These are phyloP conservation scores for Leucophenga montana DNA, from an alignment of 2,888 invertebrate genomes.

Conservation along the genomic window DNA sequence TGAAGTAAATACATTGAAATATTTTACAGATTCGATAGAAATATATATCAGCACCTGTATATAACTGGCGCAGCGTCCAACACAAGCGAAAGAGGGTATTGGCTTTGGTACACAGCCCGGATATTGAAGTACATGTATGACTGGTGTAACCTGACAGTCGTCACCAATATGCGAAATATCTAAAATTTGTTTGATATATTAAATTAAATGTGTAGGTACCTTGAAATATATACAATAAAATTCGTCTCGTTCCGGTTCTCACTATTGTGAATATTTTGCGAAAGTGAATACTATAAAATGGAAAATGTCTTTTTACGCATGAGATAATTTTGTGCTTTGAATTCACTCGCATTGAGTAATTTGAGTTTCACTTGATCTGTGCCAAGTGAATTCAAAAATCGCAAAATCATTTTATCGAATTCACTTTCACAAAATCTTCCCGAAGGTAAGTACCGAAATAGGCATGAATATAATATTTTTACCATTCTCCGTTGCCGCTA, in stretches of 20 bases:
- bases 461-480: slow-evolving; percentile 14
- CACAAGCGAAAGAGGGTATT: slow-evolving; percentile 94
- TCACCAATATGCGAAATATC: slow-evolving; percentile 75
- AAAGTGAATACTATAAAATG: no score
- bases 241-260: no score
- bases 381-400: no score
- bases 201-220: no score
- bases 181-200: slow-evolving; percentile 34
- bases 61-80: slow-evolving; percentile 92
- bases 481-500: slow-evolving; percentile 59
- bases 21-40: background rate
- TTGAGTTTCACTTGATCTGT: no score
- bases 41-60: slow-evolving; percentile 81
- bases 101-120: slow-evolving; percentile 94
- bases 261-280: no score
- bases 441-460: background rate
- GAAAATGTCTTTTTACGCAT: no score
- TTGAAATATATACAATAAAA: no score
- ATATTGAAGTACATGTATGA: slow-evolving; percentile 91
- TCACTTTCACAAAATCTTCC: no score
- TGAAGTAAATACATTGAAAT: slow-evolving; percentile 63
- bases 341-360: no score
- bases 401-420: no score
- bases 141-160: slow-evolving; percentile 92
- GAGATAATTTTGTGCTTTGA: no score